Evolutionary conservation across 2,113 vertebrate species (phyloP), one percentile per base, ranked within the genome.

Genomic region (Boleophthalmus pectinirostris): DNA sequence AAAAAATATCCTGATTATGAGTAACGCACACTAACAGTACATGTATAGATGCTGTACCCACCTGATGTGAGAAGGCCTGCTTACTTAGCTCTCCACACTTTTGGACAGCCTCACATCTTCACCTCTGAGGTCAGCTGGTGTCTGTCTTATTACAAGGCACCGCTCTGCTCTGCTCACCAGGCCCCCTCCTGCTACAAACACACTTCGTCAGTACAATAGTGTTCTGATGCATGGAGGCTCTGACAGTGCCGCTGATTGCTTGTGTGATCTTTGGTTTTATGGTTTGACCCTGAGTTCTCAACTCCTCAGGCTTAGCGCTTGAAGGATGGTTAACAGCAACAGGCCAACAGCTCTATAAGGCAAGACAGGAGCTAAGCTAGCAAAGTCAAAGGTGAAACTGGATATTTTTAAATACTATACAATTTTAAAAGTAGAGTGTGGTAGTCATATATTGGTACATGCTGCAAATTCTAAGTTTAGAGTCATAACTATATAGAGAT

Each of bases 201-300:
- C 29, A 43, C 61, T 21, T 8, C 29, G 33, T 35, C 61, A n/a
- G 61, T 64, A 64, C 61, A 38, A 38, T 35, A 35, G 61, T 20
- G 61, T 38, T 20, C 61, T 38, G 61, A 64, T 64, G 33, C 61
- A 64, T 64, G 33, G 61, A n/a, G 61, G 11, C 18, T 66, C 12
- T 66, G 65, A 66, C 65, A 66, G 65, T 66, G 43, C 16, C 20
- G 38, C 35, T 66, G 45, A 66, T 66, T 47, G 21, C 65, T 66
- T 47, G 65, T 45, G 65, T 66, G 65, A 66, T 66, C 65, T 66
- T 66, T 47, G 65, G 21, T 66, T 66, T 66, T 66, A 47, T 66
- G 43, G 65, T 66, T 66, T 66, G 65, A 66, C 65, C 65, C 38
- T 24, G 12, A 66, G 65, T 21, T 45, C 65, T 66, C n/a, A 24